Evolutionary conservation across 2,888 invertebrate genomes (phyloP).

Genomic region (Apamea sordens): DNA sequence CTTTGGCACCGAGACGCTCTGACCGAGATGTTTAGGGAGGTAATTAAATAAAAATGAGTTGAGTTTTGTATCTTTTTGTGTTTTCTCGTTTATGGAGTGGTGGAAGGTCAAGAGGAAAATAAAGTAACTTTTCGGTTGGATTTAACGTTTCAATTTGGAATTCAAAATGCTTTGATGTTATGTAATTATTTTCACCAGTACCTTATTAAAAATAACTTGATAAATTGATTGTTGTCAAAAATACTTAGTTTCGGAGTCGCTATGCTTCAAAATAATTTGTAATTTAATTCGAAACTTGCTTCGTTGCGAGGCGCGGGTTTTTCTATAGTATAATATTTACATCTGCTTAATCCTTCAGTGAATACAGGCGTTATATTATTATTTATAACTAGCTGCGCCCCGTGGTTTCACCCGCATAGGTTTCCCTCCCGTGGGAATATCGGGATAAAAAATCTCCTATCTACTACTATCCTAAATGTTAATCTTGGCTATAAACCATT

Average conservation of each 20-base stretch:
- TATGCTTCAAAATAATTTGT: neutral
- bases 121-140: conserved; percentile 42
- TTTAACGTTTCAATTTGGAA: conserved; percentile 41
- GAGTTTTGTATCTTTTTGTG: conserved; percentile 53
- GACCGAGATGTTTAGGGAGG: conserved; percentile 62
- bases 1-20: conserved; percentile 56
- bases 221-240: neutral
- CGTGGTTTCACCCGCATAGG: too few relatives aligned
- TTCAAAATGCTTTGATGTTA: conserved; percentile 39
- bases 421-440: too few relatives aligned
- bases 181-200: neutral
- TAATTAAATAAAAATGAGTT: conserved; percentile 65
- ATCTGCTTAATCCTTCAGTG: too few relatives aligned
- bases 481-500: too few relatives aligned
- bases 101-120: conserved; percentile 47
- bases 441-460: too few relatives aligned
- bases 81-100: conserved; percentile 48
- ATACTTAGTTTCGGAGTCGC: neutral
- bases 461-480: too few relatives aligned
- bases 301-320: neutral
- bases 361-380: too few relatives aligned
- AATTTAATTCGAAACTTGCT: neutral
- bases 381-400: too few relatives aligned
- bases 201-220: neutral
- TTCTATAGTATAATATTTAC: too few relatives aligned